Evolutionary conservation across 2,113 vertebrate species (phyloP).

Genomic region (Thamnaconus septentrionalis): DNA sequence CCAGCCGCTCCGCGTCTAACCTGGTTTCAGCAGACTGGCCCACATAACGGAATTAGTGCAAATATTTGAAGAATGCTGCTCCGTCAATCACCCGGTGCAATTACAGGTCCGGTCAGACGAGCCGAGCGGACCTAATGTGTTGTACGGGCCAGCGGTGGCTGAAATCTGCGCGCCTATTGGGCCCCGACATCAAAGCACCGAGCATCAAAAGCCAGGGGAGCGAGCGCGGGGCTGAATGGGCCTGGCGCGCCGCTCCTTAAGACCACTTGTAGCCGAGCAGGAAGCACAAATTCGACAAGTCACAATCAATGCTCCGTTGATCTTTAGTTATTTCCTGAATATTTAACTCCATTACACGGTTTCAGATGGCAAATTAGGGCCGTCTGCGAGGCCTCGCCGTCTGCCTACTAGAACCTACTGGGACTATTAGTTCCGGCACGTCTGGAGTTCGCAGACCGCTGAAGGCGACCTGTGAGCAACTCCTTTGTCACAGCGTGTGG

Average conservation of each 20-base stretch:
- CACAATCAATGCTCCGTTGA: constrained; percentile 38
- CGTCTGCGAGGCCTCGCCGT: not conserved
- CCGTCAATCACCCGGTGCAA: constrained; percentile 59
- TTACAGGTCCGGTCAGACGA: constrained; percentile 54
- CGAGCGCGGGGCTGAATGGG: constrained; percentile 27
- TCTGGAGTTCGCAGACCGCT: not conserved
- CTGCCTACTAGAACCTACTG: not conserved
- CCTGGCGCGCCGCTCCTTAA: constrained; percentile 27
- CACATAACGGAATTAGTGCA: constrained; percentile 61
- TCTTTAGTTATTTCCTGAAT: constrained; percentile 33
- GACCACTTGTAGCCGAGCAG: constrained; percentile 17
- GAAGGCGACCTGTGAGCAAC: too few relatives aligned
- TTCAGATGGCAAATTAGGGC: not conserved
- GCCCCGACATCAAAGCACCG: constrained; percentile 41
- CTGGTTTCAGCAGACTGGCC: constrained; percentile 52
- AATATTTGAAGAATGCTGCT: constrained; percentile 68
- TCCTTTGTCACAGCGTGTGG: too few relatives aligned
- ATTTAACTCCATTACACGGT: constrained; percentile 4
- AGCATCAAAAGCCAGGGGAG: constrained; percentile 25
- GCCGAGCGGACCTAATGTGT: constrained; percentile 30
- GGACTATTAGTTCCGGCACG: not conserved
- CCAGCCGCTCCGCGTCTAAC: constrained; percentile 19
- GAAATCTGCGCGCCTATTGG: constrained; percentile 35
- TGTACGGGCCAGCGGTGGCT: constrained; percentile 18
- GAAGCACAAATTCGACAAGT: constrained; percentile 42